A percentile compares a stretch with the other conserved stretches of the same genome.
Evolutionary conservation across 2,113 vertebrate species (phyloP).

Genomic region (Balaeniceps rex): DNA sequence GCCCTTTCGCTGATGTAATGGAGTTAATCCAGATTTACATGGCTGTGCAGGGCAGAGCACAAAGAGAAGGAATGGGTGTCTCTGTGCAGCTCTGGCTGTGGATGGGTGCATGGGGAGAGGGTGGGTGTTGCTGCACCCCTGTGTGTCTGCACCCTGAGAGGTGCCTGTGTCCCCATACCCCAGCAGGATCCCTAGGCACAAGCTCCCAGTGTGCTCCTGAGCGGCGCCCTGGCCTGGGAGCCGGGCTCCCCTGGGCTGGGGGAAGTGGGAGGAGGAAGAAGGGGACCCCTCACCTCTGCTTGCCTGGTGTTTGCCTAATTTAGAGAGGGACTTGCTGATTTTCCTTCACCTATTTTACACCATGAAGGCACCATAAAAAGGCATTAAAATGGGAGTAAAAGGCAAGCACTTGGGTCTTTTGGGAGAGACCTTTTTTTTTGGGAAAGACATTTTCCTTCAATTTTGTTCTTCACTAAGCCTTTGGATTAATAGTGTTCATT

Average conservation of each 20-base stretch:
- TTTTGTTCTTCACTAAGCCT: not conserved
- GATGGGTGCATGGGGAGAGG: rapidly evolving
- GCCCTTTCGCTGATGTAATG: not conserved
- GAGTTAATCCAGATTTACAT: not conserved
- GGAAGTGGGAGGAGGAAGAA: not conserved
- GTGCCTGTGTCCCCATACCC: rapidly evolving
- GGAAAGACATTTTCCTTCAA: not conserved
- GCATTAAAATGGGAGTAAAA: not conserved
- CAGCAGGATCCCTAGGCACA: rapidly evolving
- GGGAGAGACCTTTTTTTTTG: not conserved
- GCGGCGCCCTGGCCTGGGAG: not conserved
- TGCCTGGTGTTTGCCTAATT: not conserved
- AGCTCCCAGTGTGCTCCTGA: not conserved
- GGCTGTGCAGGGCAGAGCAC: not conserved
- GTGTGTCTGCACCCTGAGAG: rapidly evolving
- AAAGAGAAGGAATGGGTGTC: not conserved
- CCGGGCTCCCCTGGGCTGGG: rapidly evolving
- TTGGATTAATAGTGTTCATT: not conserved
- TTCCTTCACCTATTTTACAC: not conserved
- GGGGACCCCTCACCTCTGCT: not conserved
- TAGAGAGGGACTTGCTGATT: not conserved
- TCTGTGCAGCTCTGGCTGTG: not conserved
- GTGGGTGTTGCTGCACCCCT: not conserved
- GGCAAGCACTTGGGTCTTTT: not conserved
- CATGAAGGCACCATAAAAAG: not conserved